These are phyloP conservation scores for Eumacrocentrus americanus DNA, from an alignment of 2,888 invertebrate species.

Conservation along the genomic window DNA sequence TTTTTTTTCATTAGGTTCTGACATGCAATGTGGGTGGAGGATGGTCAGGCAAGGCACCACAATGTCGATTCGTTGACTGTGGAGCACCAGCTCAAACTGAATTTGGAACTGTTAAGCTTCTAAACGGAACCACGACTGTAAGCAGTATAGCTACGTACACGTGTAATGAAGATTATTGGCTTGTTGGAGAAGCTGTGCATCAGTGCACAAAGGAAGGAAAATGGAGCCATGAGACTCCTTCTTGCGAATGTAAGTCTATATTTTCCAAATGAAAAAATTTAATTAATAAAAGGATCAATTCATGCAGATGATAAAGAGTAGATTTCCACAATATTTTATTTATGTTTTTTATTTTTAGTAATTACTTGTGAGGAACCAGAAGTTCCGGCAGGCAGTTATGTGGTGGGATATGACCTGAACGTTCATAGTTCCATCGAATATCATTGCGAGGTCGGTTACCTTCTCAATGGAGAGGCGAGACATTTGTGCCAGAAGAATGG, in stretches of 20 bases:
- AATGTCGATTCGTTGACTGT: constrained; percentile 86
- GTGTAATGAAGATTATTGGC: constrained; percentile 84
- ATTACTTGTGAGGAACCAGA: constrained; percentile 87
- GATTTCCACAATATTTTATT: constrained; percentile 22
- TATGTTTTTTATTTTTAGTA: constrained; percentile 66
- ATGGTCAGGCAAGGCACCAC: constrained; percentile 81
- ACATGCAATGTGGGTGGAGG: constrained; percentile 85
- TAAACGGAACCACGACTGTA: constrained; percentile 83
- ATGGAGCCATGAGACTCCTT: constrained; percentile 85
- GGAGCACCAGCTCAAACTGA: constrained; percentile 81
- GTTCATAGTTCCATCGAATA: constrained; percentile 87
- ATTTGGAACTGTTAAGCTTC: constrained; percentile 73
- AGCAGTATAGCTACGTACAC: constrained; percentile 79
- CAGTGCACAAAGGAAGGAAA: constrained; percentile 83
- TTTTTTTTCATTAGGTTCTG: constrained; percentile 66
- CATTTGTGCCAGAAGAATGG: constrained; percentile 78
- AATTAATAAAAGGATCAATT: too few relatives aligned
- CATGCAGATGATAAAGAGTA: too few relatives aligned
- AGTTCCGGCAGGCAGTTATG: constrained; percentile 83
- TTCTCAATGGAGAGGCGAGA: constrained; percentile 74
- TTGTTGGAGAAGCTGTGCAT: constrained; percentile 72
- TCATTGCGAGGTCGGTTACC: constrained; percentile 85
- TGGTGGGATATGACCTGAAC: constrained; percentile 88
- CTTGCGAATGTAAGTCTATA: constrained; percentile 76
- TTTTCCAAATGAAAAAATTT: constrained; percentile 18